Evolutionary conservation across 2,113 vertebrate species (phyloP).

Genomic region (Trogon melanurus): DNA sequence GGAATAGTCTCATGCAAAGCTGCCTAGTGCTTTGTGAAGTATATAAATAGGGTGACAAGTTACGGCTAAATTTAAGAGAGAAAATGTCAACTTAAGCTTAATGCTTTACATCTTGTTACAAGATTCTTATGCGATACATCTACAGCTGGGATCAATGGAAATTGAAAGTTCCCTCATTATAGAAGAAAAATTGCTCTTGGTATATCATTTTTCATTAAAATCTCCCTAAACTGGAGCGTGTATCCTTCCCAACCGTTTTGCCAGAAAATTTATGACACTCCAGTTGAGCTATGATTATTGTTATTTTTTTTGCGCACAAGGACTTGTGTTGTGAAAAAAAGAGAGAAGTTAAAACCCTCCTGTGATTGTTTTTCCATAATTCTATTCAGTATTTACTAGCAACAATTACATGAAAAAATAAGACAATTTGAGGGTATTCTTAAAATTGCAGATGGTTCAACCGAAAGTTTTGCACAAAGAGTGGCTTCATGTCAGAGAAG

Average conservation of each 20-base stretch:
- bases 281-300: not conserved
- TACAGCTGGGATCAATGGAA: slow-evolving; percentile 45
- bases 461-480: not conserved
- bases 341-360: not conserved
- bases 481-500: not conserved
- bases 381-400: not conserved
- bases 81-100: slow-evolving; percentile 39
- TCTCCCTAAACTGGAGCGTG: not conserved
- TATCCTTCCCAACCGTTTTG: not conserved
- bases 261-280: slow-evolving; percentile 6
- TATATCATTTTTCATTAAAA: slow-evolving; percentile 44
- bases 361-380: not conserved
- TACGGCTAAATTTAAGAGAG: slow-evolving; percentile 41
- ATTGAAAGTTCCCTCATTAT: slow-evolving; percentile 23
- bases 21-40: slow-evolving; percentile 13
- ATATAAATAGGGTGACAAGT: slow-evolving; percentile 38
- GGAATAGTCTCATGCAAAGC: slow-evolving; percentile 5
- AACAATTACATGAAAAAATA: not conserved
- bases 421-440: not conserved
- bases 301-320: not conserved
- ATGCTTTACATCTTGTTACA: slow-evolving; percentile 36
- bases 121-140: slow-evolving; percentile 30
- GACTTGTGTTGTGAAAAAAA: not conserved
- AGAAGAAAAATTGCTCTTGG: slow-evolving; percentile 23
- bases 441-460: not conserved